phyloP scores from a whole-genome alignment of 2,113 vertebrate species.

The Ctenodactylus gundi region DNA sequence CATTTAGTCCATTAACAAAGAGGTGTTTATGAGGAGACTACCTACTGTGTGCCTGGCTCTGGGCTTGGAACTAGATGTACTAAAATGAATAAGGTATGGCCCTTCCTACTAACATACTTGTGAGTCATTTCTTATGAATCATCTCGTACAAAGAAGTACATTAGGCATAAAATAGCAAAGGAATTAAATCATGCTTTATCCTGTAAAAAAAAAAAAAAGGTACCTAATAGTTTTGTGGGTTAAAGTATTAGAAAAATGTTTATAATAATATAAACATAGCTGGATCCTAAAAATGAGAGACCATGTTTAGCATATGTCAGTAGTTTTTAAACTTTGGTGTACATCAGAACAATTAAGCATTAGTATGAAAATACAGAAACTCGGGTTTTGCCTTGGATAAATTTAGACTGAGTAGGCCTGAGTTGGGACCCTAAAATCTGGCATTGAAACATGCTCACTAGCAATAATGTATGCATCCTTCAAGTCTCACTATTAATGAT shows the following conservation, averaged over 20 bases:
- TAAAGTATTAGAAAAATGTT: constrained; percentile 52
- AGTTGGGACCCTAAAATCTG: neutral
- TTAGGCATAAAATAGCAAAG: constrained; percentile 56
- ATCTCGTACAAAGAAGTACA: constrained; percentile 25
- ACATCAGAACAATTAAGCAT: neutral
- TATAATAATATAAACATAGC: constrained; percentile 28
- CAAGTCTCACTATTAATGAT: constrained; percentile 38
- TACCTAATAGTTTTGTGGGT: constrained; percentile 36
- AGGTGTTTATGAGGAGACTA: neutral
- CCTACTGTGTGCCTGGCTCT: constrained; percentile 14
- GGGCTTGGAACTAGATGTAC: neutral
- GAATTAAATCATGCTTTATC: constrained; percentile 55
- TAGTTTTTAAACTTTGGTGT: neutral
- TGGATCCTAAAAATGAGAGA: constrained; percentile 23
- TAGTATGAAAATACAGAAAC: constrained; percentile 9
- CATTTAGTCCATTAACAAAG: constrained; percentile 32
- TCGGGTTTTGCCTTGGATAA: neutral
- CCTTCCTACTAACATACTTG: constrained; percentile 25
- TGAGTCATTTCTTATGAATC: constrained; percentile 60
- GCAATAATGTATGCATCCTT: constrained; percentile 46
- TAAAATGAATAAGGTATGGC: neutral
- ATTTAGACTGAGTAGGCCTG: neutral
- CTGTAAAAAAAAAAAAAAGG: constrained; percentile 33
- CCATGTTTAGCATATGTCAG: neutral
- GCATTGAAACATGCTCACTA: too few relatives aligned